Conservation (phyloP, 2,888 invertebrate genomes). For the Trimorus sp. region DNA sequence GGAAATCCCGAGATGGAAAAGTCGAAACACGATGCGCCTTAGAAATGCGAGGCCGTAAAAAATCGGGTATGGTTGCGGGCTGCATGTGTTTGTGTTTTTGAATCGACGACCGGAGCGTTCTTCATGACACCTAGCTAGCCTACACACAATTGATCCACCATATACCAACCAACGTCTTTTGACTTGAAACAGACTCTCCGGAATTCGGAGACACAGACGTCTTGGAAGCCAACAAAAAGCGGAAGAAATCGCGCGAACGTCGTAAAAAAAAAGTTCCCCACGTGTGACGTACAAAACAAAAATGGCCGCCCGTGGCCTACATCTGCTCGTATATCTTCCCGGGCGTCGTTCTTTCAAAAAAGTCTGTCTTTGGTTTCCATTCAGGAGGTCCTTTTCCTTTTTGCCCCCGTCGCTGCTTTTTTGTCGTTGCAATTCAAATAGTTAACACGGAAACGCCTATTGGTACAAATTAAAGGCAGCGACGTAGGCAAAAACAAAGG, state of each 20-base stretch:
- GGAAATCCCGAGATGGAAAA: too few species aligned
- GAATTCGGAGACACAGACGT: conserved; percentile 23
- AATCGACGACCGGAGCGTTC: too few species aligned
- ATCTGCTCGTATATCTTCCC: conserved; percentile 49
- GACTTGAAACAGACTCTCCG: conserved; percentile 11
- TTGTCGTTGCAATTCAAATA: conserved; percentile 2
- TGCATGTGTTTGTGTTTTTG: too few species aligned
- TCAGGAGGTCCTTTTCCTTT: conserved; percentile 11
- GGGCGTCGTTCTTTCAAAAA: conserved; percentile 16
- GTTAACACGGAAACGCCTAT: not conserved
- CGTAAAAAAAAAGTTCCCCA: conserved; percentile 55
- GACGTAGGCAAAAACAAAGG: conserved; percentile 26
- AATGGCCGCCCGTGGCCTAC: conserved; percentile 48
- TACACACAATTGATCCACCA: conserved; percentile 8
- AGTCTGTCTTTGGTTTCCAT: conserved; percentile 19
- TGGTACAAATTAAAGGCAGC: conserved; percentile 21
- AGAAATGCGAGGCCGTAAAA: too few species aligned
- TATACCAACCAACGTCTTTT: conserved; percentile 2
- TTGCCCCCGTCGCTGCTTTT: not conserved
- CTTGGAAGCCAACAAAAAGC: conserved; percentile 39
- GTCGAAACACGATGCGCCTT: too few species aligned
- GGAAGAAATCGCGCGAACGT: conserved; percentile 30
- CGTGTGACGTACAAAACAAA: conserved; percentile 49
- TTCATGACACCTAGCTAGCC: not conserved
- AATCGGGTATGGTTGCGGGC: too few species aligned